Conservation (phyloP, 1,140 invertebrate species). For the Coboldia fuscipes region DNA sequence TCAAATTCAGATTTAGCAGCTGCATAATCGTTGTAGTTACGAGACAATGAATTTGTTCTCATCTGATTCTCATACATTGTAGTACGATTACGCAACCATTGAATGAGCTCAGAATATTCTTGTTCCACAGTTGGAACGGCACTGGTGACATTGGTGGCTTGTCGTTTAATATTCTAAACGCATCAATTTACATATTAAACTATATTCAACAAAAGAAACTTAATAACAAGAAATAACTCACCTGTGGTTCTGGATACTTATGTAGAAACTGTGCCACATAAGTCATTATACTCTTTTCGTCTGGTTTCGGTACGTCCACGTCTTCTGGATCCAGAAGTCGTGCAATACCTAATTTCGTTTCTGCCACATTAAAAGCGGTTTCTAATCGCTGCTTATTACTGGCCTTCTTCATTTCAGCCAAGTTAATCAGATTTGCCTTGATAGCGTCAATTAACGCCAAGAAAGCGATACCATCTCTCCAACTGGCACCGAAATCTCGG, state of each 20-base stretch:
- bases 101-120: constrained; percentile 55
- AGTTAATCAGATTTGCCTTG: constrained; percentile 77
- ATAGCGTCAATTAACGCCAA: constrained; percentile 90
- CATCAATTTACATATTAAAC: background rate
- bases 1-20: constrained; percentile 46
- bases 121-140: constrained; percentile 52
- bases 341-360: constrained; percentile 81
- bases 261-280: constrained; percentile 97
- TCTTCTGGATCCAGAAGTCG: constrained; percentile 86
- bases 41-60: constrained; percentile 37
- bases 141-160: too few species aligned
- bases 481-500: constrained; percentile 87
- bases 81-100: constrained; percentile 63
- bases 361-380: constrained; percentile 84
- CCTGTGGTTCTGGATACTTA: constrained; percentile 73
- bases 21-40: constrained; percentile 45
- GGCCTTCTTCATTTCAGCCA: constrained; percentile 52
- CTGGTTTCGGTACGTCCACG: constrained; percentile 89
- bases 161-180: too few species aligned
- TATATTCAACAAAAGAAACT: constrained; percentile 3
- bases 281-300: constrained; percentile 98
- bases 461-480: constrained; percentile 94
- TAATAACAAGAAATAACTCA: constrained; percentile 10
- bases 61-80: constrained; percentile 29
- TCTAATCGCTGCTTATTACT: constrained; percentile 68